A percentile compares a stretch with the other conserved stretches of the same genome.
phyloP scores from a whole-genome alignment of 92 coral and sea anemone species.

The Siderastrea radians region DNA sequence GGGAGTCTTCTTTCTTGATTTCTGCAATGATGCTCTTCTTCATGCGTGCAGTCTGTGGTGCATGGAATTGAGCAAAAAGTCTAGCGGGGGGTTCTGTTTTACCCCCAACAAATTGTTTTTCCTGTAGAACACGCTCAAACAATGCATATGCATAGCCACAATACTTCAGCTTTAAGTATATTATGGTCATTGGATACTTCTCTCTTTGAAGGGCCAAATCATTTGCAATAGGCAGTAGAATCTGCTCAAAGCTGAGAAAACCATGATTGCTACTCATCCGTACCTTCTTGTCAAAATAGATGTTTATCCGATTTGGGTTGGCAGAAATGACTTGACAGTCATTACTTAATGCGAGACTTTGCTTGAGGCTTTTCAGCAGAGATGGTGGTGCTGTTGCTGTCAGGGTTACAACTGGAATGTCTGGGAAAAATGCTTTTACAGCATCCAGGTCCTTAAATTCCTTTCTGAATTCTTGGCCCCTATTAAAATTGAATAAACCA shows the following conservation, averaged over 20 bases:
- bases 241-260: conserved; percentile 54
- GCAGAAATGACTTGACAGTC: conserved; percentile 47
- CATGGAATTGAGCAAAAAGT: conserved; percentile 75
- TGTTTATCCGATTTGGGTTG: conserved; percentile 74
- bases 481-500: too few relatives aligned
- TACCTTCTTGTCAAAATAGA: conserved; percentile 64
- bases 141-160: conserved; percentile 55
- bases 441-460: neutral
- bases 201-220: conserved; percentile 67
- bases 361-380: conserved; percentile 35
- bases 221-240: conserved; percentile 72
- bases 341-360: conserved; percentile 41
- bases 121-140: neutral
- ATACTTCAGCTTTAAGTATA: conserved; percentile 69
- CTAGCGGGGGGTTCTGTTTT: conserved; percentile 61
- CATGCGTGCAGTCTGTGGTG: conserved; percentile 75
- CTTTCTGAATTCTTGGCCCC: too few relatives aligned
- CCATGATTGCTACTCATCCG: conserved; percentile 56
- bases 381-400: conserved; percentile 79
- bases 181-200: conserved; percentile 76
- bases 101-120: conserved; percentile 70
- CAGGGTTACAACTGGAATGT: conserved; percentile 62
- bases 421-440: conserved; percentile 54
- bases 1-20: conserved; percentile 62
- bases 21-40: conserved; percentile 59